Base-by-base conservation (phyloP, 2,113 vertebrate genomes). In the Murina feae region DNA sequence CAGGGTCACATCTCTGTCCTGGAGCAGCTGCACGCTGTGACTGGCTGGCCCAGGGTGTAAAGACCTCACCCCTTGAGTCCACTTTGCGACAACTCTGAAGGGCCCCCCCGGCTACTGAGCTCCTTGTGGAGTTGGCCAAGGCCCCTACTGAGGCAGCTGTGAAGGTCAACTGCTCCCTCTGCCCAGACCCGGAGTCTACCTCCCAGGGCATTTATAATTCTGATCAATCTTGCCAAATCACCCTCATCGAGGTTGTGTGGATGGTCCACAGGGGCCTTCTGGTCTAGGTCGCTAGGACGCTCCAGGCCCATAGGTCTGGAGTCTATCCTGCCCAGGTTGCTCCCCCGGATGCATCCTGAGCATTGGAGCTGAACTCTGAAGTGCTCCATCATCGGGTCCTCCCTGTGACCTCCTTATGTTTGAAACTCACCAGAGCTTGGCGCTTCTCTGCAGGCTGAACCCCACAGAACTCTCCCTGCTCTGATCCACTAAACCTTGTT, bases 351-450 rank as follows among this genome's bases (percentile, higher is more conserved):
- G 28, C 44, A 21, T 63, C 44, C 75, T 63, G 78, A n/a, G 82
- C 9, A 11, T 10, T 8, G 75, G 71, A 65, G 76, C 83, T 76
- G 53, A 85, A 35, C 82, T 80, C 85, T 58, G 79, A 96, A 58
- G 51, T 39, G 18, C 81, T 94, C 68, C 55, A 60, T 71, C 32
- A 28, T n/a, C 42, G 47, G 71, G 9, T 93, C 69, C 66, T 90
- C 72, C 74, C 23, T 78, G 58, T 92, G 94, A 96, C 81, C 84
- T 87, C 47, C 42, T 84, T 28, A n/a, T 69, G 63, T 96, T 91
- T 97, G 95, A 96, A 88, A 89, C 89, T 95, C 85, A 55, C 87
- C 96, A 93, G 95, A 95, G 51, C 92, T 92, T 95, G 89, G 94
- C 28, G 1, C 90, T 93, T 95, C 95, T 96, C 37, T 51, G 66